Evolutionary conservation across 2,797 vertebrate genomes (phyloP).

Genomic region (Rhinophrynus dorsalis): DNA sequence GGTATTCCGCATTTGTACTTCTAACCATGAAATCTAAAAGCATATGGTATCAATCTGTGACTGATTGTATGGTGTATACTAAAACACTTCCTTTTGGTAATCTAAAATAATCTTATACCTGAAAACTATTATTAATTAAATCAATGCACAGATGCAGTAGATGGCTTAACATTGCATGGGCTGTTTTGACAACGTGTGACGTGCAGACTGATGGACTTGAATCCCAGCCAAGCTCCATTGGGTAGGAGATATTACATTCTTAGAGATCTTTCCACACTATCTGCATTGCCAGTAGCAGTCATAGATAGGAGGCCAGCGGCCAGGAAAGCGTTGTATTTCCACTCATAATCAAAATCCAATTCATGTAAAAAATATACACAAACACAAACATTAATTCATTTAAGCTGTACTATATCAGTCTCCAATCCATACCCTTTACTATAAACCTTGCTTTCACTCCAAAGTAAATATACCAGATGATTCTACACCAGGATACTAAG

Average conservation of each 20-base stretch:
- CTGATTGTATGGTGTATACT: not conserved
- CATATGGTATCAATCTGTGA: not conserved
- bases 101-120: constrained; percentile 3
- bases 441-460: constrained; percentile 8
- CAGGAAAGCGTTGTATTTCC: constrained; percentile 62
- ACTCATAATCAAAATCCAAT: constrained; percentile 61
- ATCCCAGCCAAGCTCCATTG: constrained; percentile 62
- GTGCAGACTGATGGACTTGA: constrained; percentile 57
- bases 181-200: constrained; percentile 61
- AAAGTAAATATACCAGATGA: constrained; percentile 27
- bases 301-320: constrained; percentile 60
- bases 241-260: constrained; percentile 67
- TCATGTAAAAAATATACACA: constrained; percentile 57
- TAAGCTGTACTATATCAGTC: constrained; percentile 22
- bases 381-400: constrained; percentile 47
- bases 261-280: constrained; percentile 69
- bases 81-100: not conserved
- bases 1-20: too few relatives aligned
- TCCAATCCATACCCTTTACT: constrained; percentile 16
- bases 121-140: constrained; percentile 28
- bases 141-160: constrained; percentile 32
- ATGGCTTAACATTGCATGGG: constrained; percentile 53
- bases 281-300: constrained; percentile 65
- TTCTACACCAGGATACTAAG: constrained; percentile 29
- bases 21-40: too few relatives aligned